Conservation (phyloP, 2,888 invertebrate genomes). For the Protodeltote pygarga region DNA sequence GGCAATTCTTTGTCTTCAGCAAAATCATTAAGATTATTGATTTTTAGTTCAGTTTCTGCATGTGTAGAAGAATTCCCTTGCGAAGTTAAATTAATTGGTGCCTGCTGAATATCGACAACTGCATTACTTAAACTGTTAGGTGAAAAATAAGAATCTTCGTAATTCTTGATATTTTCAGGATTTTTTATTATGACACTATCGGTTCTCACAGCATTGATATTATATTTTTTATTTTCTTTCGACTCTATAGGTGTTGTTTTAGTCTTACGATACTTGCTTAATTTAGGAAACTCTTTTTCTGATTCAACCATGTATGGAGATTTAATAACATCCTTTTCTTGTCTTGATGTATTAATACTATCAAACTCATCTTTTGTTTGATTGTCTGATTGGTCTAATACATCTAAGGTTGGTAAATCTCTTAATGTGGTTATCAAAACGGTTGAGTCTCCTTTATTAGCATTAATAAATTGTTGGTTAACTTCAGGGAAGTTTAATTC, state of each 20-base stretch:
- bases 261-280: constrained; percentile 76
- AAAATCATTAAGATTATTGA: constrained; percentile 14
- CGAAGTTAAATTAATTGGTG: constrained; percentile 61
- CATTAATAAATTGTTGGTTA: constrained; percentile 83
- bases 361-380: constrained; percentile 30
- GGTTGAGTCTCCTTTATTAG: constrained; percentile 71
- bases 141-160: constrained; percentile 47
- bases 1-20: constrained; percentile 24
- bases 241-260: constrained; percentile 53
- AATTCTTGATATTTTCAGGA: constrained; percentile 72
- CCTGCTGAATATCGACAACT: constrained; percentile 37
- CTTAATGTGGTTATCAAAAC: constrained; percentile 40
- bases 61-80: constrained; percentile 37
- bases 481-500: constrained; percentile 83
- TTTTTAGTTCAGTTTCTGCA: constrained; percentile 8
- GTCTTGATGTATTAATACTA: constrained; percentile 23
- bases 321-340: constrained; percentile 33
- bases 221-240: constrained; percentile 46
- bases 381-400: constrained; percentile 46
- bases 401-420: constrained; percentile 59
- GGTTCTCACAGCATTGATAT: constrained; percentile 64
- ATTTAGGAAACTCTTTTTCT: constrained; percentile 69
- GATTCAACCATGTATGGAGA: constrained; percentile 50
- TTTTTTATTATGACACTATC: constrained; percentile 84
- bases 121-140: constrained; percentile 24